Percentiles rank a stretch among this genome's conserved stretches.
These are phyloP conservation scores for Ceriagrion tenellum DNA, from an alignment of 2,888 invertebrate genomes.

Conservation along the genomic window DNA sequence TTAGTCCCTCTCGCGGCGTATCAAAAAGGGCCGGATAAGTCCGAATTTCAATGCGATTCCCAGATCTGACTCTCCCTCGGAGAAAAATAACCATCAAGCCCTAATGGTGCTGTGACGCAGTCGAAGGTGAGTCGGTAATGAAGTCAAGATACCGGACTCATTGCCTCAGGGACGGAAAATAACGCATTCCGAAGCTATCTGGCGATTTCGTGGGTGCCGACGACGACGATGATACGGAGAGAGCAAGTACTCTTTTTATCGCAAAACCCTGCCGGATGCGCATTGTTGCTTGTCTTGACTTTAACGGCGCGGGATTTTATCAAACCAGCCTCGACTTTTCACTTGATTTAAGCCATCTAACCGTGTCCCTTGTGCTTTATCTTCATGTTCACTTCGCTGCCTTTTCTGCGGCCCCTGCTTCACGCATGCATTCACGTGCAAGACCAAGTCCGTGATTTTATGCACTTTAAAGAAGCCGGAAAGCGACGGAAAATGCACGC, in stretches of 20 bases:
- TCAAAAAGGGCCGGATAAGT: background rate
- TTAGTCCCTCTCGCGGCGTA: background rate
- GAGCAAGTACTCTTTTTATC: background rate
- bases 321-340: background rate
- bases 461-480: background rate
- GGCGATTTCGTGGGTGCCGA: background rate
- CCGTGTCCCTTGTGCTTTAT: background rate
- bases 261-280: conserved; percentile 24
- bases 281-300: conserved; percentile 6
- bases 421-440: background rate
- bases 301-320: conserved; percentile 52
- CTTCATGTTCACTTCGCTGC: background rate
- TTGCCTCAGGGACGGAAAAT: background rate
- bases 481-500: background rate
- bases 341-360: conserved; percentile 39
- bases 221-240: background rate
- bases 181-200: background rate
- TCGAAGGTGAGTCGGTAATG: conserved; percentile 32
- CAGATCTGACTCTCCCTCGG: background rate
- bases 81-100: conserved; percentile 17
- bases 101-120: background rate
- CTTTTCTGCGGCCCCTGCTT: background rate
- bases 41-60: background rate
- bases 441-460: background rate
- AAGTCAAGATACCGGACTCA: conserved; percentile 42